These are phyloP conservation scores for Cossypha dichroa DNA, from an alignment of 2,797 vertebrate genomes.

Conservation along the genomic window DNA sequence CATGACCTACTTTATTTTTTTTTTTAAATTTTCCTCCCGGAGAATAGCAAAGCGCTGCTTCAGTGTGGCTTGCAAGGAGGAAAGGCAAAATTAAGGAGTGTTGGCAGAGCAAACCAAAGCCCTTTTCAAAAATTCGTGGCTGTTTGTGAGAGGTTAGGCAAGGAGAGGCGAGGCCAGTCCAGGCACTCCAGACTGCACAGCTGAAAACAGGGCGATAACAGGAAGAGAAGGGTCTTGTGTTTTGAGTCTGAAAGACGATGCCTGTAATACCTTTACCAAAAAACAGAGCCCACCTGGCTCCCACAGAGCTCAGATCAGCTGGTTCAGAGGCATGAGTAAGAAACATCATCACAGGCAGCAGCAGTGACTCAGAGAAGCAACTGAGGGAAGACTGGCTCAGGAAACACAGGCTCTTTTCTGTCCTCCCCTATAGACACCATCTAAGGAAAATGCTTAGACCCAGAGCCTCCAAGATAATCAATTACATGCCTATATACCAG, in stretches of 20 bases:
- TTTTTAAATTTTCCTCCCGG: not conserved
- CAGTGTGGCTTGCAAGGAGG: not conserved
- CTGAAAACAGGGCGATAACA: not conserved
- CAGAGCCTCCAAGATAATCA: conserved; percentile 29
- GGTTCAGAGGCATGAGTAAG: not conserved
- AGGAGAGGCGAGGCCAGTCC: not conserved
- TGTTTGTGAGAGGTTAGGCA: conserved; percentile 14
- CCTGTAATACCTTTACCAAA: not conserved
- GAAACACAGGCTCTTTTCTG: not conserved
- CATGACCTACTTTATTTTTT: conserved; percentile 65
- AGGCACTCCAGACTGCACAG: not conserved
- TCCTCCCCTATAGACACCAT: not conserved
- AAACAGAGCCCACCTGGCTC: not conserved
- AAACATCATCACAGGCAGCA: not conserved
- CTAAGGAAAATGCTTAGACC: not conserved
- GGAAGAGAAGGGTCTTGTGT: not conserved
- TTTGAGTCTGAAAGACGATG: not conserved
- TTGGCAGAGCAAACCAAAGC: not conserved
- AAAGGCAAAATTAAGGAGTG: not conserved
- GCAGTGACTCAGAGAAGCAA: not conserved
- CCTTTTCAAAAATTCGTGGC: conserved; percentile 25
- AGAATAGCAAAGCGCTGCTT: not conserved
- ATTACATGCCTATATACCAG: conserved; percentile 40
- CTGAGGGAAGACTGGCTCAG: not conserved
- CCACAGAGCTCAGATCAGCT: not conserved